Evolutionary conservation across 2,797 vertebrate genomes (phyloP).

Genomic region (Malurus leucopterus): DNA sequence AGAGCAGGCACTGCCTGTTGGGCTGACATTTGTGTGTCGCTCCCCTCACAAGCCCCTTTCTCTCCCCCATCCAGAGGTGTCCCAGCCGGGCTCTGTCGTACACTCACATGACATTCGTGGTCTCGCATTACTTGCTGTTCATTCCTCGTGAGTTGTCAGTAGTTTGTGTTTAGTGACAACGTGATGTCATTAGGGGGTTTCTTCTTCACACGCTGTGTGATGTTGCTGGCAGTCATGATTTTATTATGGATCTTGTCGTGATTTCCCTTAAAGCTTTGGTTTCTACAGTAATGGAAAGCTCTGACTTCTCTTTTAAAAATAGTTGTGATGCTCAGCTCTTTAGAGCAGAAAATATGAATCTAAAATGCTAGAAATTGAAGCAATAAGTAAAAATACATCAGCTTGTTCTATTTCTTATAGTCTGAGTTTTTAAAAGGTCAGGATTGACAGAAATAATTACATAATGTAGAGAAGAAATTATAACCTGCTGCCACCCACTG

Average conservation of each 20-base stretch:
- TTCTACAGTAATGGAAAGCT: neutral
- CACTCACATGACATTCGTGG: fast-evolving
- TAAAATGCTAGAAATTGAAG: neutral
- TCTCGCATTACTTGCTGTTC: neutral
- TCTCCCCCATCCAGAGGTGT: neutral
- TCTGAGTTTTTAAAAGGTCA: neutral
- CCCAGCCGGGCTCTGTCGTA: fast-evolving
- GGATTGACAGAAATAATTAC: neutral
- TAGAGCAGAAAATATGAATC: neutral
- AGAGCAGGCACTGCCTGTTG: neutral
- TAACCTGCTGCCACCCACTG: constrained; percentile 37
- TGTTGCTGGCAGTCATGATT: neutral
- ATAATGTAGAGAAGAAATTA: neutral
- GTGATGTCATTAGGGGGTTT: neutral
- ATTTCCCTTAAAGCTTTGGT: constrained; percentile 10
- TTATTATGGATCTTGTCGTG: neutral
- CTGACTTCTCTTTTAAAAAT: neutral
- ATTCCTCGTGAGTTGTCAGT: neutral
- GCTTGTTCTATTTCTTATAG: neutral
- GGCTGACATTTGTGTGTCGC: neutral
- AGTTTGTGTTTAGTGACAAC: neutral
- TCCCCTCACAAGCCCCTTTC: neutral
- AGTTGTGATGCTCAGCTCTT: neutral
- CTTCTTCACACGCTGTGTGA: neutral
- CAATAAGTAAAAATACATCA: neutral